These are phyloP conservation scores for Neopipo cinnamomea DNA, from an alignment of 2,113 vertebrate genomes.

Conservation along the genomic window DNA sequence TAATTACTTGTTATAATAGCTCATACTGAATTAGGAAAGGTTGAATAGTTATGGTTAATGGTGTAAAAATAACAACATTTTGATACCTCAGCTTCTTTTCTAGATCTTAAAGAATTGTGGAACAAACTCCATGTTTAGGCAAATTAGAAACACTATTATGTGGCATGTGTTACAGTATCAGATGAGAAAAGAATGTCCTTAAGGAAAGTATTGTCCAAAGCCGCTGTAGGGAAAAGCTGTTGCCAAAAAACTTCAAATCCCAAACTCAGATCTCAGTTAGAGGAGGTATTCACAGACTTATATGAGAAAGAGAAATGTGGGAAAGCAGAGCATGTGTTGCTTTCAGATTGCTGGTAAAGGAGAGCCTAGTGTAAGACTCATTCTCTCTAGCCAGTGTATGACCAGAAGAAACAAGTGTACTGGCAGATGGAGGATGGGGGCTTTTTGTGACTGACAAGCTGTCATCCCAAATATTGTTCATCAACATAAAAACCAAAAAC, in stretches of 20 bases:
- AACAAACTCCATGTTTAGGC: not conserved
- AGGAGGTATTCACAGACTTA: not conserved
- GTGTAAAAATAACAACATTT: not conserved
- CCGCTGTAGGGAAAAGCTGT: not conserved
- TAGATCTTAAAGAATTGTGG: not conserved
- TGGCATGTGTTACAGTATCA: not conserved
- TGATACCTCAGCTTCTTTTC: not conserved
- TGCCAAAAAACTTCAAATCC: not conserved
- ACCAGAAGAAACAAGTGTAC: not conserved
- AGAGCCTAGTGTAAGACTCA: not conserved
- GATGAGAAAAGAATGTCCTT: not conserved
- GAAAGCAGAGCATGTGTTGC: not conserved
- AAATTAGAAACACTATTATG: not conserved
- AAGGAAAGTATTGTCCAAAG: not conserved
- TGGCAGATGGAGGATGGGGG: not conserved
- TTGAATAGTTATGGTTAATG: not conserved
- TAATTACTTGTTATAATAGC: not conserved
- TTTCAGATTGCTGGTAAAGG: not conserved
- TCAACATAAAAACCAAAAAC: not conserved
- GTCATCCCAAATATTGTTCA: not conserved
- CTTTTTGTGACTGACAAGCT: not conserved
- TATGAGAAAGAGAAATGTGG: not conserved
- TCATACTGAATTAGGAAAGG: not conserved
- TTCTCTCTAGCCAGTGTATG: not conserved
- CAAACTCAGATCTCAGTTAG: not conserved